These are phyloP conservation scores for Halictus quadricinctus DNA, from an alignment of 2,888 invertebrate species.

Conservation along the genomic window DNA sequence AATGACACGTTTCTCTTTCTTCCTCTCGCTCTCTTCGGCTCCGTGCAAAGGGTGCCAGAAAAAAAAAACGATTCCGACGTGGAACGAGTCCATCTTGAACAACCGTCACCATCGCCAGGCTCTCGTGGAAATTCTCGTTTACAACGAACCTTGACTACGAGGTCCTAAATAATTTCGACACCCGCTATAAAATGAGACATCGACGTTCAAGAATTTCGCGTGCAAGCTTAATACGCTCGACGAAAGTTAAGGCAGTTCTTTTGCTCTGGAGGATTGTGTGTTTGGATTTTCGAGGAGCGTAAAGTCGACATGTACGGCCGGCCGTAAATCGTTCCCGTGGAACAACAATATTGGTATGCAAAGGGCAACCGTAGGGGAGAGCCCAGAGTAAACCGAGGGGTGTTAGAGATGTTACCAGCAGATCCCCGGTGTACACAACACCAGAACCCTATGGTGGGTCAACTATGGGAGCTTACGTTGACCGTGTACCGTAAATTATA, in stretches of 20 bases:
- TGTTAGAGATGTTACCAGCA: conserved; percentile 42
- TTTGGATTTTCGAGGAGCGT: conserved; percentile 22
- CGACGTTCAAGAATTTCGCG: no score
- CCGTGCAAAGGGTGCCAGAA: not conserved
- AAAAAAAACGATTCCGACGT: conserved; percentile 10
- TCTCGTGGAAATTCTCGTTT: not conserved
- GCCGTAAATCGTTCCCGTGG: conserved; percentile 65
- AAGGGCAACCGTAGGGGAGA: conserved; percentile 58
- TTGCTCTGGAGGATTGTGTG: not conserved
- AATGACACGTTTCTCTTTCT: not conserved
- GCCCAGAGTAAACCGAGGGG: conserved; percentile 28
- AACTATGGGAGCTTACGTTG: conserved; percentile 68
- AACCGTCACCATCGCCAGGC: not conserved
- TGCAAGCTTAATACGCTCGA: not conserved
- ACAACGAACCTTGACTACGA: not conserved
- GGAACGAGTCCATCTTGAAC: conserved; percentile 16
- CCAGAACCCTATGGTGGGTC: conserved; percentile 54
- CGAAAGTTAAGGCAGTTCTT: not conserved
- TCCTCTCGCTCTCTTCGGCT: not conserved
- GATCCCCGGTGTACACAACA: conserved; percentile 32
- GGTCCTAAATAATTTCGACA: no score
- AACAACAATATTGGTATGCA: conserved; percentile 70
- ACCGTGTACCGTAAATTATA: conserved; percentile 71
- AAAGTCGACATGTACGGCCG: conserved; percentile 13
- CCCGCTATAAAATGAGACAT: no score